Evolutionary conservation across 2,113 vertebrate genomes (phyloP).

Genomic region (Saguinus imperator): DNA sequence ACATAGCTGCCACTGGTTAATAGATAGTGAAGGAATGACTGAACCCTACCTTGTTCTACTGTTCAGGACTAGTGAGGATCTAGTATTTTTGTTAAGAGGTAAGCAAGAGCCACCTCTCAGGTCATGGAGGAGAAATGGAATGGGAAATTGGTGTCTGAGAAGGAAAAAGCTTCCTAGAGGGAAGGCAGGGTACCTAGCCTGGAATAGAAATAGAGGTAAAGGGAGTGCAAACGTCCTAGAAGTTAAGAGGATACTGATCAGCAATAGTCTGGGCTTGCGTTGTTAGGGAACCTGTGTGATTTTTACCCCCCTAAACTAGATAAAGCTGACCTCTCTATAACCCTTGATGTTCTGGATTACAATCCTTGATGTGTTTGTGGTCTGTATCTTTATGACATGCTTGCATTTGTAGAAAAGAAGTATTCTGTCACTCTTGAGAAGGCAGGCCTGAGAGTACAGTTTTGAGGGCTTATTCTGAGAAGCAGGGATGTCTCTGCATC

Average conservation of each 20-base stretch:
- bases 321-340: neutral
- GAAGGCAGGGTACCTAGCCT: neutral
- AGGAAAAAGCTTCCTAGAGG: neutral
- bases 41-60: neutral
- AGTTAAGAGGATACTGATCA: neutral
- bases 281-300: neutral
- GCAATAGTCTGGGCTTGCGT: neutral
- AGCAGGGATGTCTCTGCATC: neutral
- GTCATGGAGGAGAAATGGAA: neutral
- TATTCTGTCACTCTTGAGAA: neutral
- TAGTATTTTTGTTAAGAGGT: neutral
- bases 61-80: neutral
- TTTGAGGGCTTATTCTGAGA: neutral
- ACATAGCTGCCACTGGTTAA: neutral
- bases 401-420: neutral
- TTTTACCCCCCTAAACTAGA: neutral
- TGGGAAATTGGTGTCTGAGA: neutral
- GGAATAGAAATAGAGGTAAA: neutral
- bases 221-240: neutral
- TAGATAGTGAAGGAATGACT: slow-evolving; percentile 13
- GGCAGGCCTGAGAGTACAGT: neutral
- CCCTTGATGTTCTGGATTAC: neutral
- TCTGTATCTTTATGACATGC: neutral
- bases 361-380: neutral
- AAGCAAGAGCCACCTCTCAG: neutral